These are phyloP conservation scores for Centropyge bicolor DNA, from an alignment of 2,797 vertebrate genomes.

Conservation along the genomic window DNA sequence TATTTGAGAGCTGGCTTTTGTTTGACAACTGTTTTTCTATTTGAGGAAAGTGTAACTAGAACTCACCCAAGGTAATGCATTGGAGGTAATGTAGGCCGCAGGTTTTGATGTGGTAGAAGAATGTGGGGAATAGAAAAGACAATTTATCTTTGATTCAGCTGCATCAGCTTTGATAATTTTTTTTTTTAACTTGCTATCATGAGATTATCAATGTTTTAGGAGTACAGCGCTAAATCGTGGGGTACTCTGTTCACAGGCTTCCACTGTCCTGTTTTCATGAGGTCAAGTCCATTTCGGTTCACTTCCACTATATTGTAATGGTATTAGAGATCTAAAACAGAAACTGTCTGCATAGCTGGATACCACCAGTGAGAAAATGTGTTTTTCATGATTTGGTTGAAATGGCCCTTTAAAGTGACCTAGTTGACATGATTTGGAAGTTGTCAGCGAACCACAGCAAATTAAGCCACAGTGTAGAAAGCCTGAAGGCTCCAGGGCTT, in stretches of 20 bases:
- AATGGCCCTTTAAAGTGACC: neutral
- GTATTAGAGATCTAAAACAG: neutral
- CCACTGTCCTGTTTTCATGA: no score
- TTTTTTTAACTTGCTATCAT: neutral
- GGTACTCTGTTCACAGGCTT: no score
- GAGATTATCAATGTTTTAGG: neutral
- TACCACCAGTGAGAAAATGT: neutral
- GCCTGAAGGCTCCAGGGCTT: constrained; percentile 17
- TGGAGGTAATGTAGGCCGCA: no score
- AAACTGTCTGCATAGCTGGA: neutral
- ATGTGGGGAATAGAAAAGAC: neutral
- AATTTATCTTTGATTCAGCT: neutral
- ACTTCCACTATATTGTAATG: neutral
- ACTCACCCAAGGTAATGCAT: no score
- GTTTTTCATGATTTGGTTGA: neutral
- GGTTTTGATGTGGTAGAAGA: neutral
- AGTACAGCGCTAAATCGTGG: neutral
- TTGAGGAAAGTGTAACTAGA: no score
- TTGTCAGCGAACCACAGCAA: constrained; percentile 9
- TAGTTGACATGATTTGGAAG: neutral
- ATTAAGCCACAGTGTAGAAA: constrained; percentile 21
- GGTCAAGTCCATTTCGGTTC: neutral
- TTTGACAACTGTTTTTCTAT: no score
- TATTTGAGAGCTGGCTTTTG: no score
- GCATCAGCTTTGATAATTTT: neutral